These are phyloP conservation scores for Thaumetopoea pityocampa DNA, from an alignment of 1,140 invertebrate species.

Conservation along the genomic window DNA sequence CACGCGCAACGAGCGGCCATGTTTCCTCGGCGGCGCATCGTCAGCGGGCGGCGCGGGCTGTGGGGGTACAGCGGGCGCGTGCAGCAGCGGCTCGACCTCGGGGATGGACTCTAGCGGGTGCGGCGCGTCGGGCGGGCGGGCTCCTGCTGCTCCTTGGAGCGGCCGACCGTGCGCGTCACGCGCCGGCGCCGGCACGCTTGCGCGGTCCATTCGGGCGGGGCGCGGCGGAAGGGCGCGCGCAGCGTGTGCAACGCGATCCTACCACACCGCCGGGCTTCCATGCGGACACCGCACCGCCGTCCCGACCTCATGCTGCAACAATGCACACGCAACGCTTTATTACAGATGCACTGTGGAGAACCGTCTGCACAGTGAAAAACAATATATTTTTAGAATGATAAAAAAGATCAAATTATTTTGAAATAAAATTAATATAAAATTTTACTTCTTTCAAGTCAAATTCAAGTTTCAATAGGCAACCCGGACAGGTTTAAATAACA, in stretches of 20 bases:
- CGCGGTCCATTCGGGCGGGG: slow-evolving; percentile 68
- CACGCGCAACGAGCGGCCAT: slow-evolving; percentile 75
- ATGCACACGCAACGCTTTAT: slow-evolving; percentile 10
- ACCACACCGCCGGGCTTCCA: slow-evolving; percentile 68
- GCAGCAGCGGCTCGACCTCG: slow-evolving; percentile 58
- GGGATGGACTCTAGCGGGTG: slow-evolving; percentile 54
- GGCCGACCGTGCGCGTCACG: slow-evolving; percentile 55
- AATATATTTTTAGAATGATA: too few relatives aligned
- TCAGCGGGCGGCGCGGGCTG: slow-evolving; percentile 34
- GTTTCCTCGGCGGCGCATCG: slow-evolving; percentile 33
- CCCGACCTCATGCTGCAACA: slow-evolving; percentile 69
- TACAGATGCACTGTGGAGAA: too few relatives aligned
- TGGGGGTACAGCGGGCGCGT: too few relatives aligned
- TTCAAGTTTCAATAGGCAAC: too few relatives aligned
- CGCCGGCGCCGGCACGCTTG: slow-evolving; percentile 57
- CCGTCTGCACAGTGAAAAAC: too few relatives aligned
- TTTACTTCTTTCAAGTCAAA: too few relatives aligned
- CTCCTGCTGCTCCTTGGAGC: slow-evolving; percentile 67
- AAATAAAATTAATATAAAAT: too few relatives aligned
- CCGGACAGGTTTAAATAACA: too few relatives aligned
- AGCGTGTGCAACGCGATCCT: slow-evolving; percentile 55
- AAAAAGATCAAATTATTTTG: too few relatives aligned
- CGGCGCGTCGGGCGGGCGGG: slow-evolving; percentile 53
- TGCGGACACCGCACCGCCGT: slow-evolving; percentile 63
- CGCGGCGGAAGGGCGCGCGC: slow-evolving; percentile 58